Percentiles rank a stretch among this genome's conserved stretches.
Evolutionary conservation across 2,113 vertebrate genomes (phyloP).

Genomic region (Cyrtonyx montezumae): DNA sequence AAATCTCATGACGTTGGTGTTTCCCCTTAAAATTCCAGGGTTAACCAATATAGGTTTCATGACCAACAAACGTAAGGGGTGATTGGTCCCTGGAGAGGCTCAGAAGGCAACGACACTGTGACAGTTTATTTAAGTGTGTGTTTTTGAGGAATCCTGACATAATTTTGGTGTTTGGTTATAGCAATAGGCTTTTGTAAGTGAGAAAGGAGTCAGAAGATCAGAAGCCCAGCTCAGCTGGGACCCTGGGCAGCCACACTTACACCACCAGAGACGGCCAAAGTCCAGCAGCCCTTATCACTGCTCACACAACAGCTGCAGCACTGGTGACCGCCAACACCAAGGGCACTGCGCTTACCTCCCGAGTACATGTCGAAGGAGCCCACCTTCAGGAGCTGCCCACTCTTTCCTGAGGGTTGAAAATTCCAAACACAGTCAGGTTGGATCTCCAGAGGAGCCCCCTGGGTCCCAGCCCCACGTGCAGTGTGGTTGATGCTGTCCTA

Average conservation of each 20-base stretch:
- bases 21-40: not conserved
- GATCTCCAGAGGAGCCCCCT: not conserved
- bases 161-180: not conserved
- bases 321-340: not conserved
- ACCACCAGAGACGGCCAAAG: not conserved
- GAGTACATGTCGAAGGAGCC: conserved; percentile 75
- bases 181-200: rapidly evolving
- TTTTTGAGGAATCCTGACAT: not conserved
- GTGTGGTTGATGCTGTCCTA: not conserved
- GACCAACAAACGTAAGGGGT: not conserved
- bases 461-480: not conserved
- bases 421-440: not conserved
- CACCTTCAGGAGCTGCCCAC: conserved; percentile 62
- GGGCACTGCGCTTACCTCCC: not conserved
- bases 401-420: conserved; percentile 74
- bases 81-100: not conserved
- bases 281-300: not conserved
- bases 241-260: not conserved
- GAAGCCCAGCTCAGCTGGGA: not conserved
- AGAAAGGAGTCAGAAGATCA: rapidly evolving
- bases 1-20: not conserved
- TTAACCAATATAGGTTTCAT: not conserved
- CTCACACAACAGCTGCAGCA: not conserved
- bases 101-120: not conserved
- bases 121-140: not conserved